Conservation (phyloP, 1,140 invertebrate species). For the Lethocerus indicus region DNA sequence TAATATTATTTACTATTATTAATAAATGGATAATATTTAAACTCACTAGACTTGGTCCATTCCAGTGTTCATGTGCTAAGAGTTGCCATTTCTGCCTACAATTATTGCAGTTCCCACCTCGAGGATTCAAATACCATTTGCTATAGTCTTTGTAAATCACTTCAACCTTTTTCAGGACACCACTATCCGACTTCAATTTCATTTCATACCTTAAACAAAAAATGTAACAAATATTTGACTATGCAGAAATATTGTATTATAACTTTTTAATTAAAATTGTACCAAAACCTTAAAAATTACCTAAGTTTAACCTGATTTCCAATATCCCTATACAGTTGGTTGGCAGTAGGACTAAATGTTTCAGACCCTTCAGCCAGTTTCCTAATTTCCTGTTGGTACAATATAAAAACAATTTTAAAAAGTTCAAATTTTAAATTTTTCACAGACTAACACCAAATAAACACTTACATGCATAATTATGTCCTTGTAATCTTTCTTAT, state of each 20-base stretch:
- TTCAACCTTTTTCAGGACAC: slow-evolving; percentile 44
- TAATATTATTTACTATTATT: slow-evolving; percentile 4
- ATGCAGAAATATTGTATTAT: background rate
- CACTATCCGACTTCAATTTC: slow-evolving; percentile 40
- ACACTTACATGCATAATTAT: slow-evolving; percentile 27
- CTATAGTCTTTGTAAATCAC: slow-evolving; percentile 50
- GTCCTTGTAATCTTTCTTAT: slow-evolving; percentile 44
- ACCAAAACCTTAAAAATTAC: slow-evolving; percentile 22
- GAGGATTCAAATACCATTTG: slow-evolving; percentile 40
- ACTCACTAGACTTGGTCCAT: slow-evolving; percentile 37
- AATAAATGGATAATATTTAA: slow-evolving; percentile 9
- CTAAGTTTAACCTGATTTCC: slow-evolving; percentile 47
- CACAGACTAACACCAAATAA: background rate
- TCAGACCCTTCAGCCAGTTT: slow-evolving; percentile 57
- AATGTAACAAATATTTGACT: slow-evolving; percentile 5
- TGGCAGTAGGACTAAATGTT: slow-evolving; percentile 52
- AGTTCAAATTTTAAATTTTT: background rate
- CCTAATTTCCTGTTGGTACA: slow-evolving; percentile 40
- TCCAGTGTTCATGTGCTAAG: slow-evolving; percentile 32
- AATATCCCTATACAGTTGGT: slow-evolving; percentile 42
- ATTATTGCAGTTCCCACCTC: slow-evolving; percentile 30
- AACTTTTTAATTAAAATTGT: background rate
- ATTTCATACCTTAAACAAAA: slow-evolving; percentile 38
- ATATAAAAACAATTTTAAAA: background rate
- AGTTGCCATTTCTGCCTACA: slow-evolving; percentile 55